phyloP scores from a whole-genome alignment of 2,113 vertebrate genomes.

The Antigone vipio region DNA sequence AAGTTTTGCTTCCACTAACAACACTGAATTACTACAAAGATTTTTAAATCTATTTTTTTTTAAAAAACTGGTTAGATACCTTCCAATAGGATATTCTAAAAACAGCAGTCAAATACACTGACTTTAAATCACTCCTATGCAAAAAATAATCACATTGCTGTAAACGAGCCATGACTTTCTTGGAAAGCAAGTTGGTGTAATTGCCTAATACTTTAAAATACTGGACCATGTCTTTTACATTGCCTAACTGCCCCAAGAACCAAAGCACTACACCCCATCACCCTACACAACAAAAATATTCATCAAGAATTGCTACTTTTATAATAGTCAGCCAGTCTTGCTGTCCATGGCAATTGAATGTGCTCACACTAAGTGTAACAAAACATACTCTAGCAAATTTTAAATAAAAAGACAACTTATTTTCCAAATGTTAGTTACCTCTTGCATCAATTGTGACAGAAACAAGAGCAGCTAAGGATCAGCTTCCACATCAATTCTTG shows the following conservation, averaged over 20 bases:
- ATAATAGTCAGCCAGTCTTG: neutral
- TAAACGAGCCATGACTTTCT: neutral
- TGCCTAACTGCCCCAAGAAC: neutral
- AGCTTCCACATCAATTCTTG: neutral
- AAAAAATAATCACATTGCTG: neutral
- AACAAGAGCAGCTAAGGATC: neutral
- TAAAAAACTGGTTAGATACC: neutral
- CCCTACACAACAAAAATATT: neutral
- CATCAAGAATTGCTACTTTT: neutral
- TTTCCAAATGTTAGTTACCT: neutral
- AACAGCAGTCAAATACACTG: neutral
- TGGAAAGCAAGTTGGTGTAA: neutral
- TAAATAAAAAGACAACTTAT: neutral
- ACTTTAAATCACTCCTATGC: neutral
- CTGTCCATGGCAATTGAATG: rapidly evolving
- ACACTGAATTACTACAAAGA: neutral
- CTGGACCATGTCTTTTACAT: neutral
- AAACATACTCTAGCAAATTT: neutral
- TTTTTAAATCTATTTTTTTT: neutral
- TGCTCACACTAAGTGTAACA: neutral
- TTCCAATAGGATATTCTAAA: neutral
- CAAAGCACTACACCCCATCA: neutral
- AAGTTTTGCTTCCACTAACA: neutral
- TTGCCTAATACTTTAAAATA: neutral
- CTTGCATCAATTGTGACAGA: neutral